Evolutionary conservation across 2,113 vertebrate species (phyloP).

Genomic region (Megaceryle maxima): DNA sequence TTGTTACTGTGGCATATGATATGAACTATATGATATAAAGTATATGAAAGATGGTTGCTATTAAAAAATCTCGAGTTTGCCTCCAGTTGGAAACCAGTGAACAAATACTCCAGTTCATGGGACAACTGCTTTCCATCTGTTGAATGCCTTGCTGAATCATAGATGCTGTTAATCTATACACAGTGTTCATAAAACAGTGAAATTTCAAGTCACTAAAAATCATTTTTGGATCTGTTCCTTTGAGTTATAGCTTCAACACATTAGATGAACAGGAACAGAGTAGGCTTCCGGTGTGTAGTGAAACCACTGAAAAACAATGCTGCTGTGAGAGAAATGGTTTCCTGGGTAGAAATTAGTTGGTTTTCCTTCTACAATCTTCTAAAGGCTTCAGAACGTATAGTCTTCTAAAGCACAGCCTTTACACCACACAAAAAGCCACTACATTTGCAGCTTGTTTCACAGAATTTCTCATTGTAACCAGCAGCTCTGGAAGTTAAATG

Average conservation of each 20-base stretch:
- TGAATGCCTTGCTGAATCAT: not conserved
- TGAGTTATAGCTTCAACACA: not conserved
- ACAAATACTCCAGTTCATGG: not conserved
- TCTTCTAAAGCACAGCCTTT: not conserved
- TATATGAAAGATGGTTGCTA: not conserved
- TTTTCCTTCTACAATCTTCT: constrained; percentile 5
- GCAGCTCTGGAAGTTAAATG: not conserved
- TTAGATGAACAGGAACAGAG: constrained; percentile 24
- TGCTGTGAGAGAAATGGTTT: constrained; percentile 22
- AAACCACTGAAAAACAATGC: constrained; percentile 20
- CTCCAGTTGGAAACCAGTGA: not conserved
- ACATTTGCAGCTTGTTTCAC: not conserved
- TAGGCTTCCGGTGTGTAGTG: constrained; percentile 8
- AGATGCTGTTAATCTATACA: not conserved
- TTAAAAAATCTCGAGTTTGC: not conserved
- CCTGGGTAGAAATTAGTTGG: not conserved
- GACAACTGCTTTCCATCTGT: not conserved
- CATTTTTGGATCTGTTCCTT: not conserved
- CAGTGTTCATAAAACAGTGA: not conserved
- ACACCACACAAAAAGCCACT: not conserved
- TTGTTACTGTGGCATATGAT: not conserved
- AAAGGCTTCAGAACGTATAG: not conserved
- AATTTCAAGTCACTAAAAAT: not conserved
- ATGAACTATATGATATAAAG: not conserved
- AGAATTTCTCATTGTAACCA: not conserved